phyloP scores from a whole-genome alignment of 2,888 invertebrate genomes.

The Heliconius hortense region DNA sequence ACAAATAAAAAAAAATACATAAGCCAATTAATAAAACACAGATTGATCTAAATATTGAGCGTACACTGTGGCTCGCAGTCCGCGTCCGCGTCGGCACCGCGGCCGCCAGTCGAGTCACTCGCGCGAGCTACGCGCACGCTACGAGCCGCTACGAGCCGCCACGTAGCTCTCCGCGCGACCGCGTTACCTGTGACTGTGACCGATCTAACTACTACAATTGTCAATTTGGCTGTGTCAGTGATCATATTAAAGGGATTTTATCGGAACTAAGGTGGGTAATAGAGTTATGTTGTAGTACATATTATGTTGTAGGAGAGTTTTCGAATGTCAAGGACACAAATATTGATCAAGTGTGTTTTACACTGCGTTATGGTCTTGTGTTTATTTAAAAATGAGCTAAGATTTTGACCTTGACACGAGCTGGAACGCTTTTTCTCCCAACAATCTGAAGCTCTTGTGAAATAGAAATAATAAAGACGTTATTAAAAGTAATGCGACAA shows the following conservation, averaged over 20 bases:
- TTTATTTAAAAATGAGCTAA: constrained; percentile 26
- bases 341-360: constrained; percentile 67
- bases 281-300: constrained; percentile 60
- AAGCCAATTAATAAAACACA: neutral
- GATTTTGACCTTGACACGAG: constrained; percentile 41
- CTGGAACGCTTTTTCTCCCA: constrained; percentile 1
- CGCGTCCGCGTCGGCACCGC: constrained; percentile 65
- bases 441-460: neutral
- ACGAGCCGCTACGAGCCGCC: constrained; percentile 58
- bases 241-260: constrained; percentile 47
- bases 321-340: constrained; percentile 76
- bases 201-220: constrained; percentile 46
- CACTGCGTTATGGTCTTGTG: constrained; percentile 29
- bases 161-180: constrained; percentile 51
- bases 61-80: constrained; percentile 62
- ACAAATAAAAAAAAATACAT: neutral
- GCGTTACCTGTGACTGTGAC: constrained; percentile 53
- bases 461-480: constrained; percentile 26
- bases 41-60: constrained; percentile 48
- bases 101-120: constrained; percentile 68
- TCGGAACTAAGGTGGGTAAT: constrained; percentile 62
- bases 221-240: constrained; percentile 53
- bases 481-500: constrained; percentile 61
- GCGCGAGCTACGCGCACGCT: constrained; percentile 71
- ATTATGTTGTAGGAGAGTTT: constrained; percentile 53